phyloP scores from a whole-genome alignment of 2,113 vertebrate genomes.

The Pseudois nayaur region DNA sequence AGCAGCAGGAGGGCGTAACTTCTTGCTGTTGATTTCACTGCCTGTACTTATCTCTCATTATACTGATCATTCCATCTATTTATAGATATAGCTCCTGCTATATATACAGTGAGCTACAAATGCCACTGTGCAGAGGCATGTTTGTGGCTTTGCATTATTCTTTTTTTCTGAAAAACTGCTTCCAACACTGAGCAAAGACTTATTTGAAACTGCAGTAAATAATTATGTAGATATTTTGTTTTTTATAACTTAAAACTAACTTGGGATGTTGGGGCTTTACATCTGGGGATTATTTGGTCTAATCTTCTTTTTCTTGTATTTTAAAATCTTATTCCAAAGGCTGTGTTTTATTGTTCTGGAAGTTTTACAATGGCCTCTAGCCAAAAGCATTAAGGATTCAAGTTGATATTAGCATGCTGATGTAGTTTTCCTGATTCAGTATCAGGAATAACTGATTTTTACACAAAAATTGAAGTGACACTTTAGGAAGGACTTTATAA shows the following conservation, averaged over 20 bases:
- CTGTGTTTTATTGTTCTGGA: not conserved
- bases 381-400: not conserved
- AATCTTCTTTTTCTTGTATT: not conserved
- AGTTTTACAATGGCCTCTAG: not conserved
- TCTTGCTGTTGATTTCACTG: not conserved
- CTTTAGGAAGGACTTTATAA: not conserved
- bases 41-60: not conserved
- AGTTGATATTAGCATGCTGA: not conserved
- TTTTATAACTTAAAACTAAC: conserved; percentile 53
- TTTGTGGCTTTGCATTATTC: not conserved
- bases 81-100: not conserved
- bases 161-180: not conserved
- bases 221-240: not conserved
- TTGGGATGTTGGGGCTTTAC: not conserved
- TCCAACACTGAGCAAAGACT: not conserved
- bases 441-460: not conserved
- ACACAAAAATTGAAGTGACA: not conserved
- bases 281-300: not conserved
- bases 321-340: not conserved
- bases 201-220: conserved; percentile 8
- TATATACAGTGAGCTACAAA: not conserved
- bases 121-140: not conserved
- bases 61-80: not conserved
- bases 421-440: not conserved
- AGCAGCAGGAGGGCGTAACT: not conserved